Percentiles rank a stretch among this genome's conserved stretches.
Evolutionary conservation across 1,140 invertebrate genomes (phyloP).

Genomic region (Oryctes rhinoceros): DNA sequence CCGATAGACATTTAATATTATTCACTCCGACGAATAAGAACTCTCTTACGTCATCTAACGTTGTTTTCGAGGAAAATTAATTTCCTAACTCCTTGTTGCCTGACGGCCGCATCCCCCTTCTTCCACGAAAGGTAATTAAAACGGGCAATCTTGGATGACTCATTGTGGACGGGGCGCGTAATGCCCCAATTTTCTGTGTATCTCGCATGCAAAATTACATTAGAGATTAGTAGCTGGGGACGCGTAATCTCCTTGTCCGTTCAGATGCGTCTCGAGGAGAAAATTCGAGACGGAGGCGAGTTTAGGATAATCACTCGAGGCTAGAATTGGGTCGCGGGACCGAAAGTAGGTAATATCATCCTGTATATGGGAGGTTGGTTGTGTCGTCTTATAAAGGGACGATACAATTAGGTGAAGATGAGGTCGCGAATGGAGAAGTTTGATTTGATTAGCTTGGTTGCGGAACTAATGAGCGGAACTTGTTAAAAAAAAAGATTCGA

Average conservation of each 20-base stretch:
- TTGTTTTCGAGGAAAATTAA: not conserved
- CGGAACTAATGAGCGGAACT: too few relatives aligned
- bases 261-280: not conserved
- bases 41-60: not conserved
- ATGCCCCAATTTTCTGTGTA: slow-evolving; percentile 12
- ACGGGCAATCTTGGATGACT: slow-evolving; percentile 20
- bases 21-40: not conserved
- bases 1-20: too few relatives aligned
- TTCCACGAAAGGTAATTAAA: slow-evolving; percentile 10
- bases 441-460: too few relatives aligned
- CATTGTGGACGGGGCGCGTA: not conserved
- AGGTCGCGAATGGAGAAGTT: too few relatives aligned
- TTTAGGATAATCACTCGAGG: too few relatives aligned
- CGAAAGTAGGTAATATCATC: too few relatives aligned
- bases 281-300: too few relatives aligned
- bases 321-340: too few relatives aligned
- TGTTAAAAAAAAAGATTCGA: too few relatives aligned
- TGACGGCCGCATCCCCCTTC: not conserved
- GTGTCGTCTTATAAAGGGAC: too few relatives aligned
- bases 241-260: not conserved
- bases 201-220: slow-evolving; percentile 8
- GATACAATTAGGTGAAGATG: too few relatives aligned
- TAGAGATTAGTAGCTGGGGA: slow-evolving; percentile 3
- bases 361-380: too few relatives aligned
- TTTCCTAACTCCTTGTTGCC: not conserved